Base-by-base conservation (phyloP, 2,797 vertebrate species). In the Peromyscus melanophrys region DNA sequence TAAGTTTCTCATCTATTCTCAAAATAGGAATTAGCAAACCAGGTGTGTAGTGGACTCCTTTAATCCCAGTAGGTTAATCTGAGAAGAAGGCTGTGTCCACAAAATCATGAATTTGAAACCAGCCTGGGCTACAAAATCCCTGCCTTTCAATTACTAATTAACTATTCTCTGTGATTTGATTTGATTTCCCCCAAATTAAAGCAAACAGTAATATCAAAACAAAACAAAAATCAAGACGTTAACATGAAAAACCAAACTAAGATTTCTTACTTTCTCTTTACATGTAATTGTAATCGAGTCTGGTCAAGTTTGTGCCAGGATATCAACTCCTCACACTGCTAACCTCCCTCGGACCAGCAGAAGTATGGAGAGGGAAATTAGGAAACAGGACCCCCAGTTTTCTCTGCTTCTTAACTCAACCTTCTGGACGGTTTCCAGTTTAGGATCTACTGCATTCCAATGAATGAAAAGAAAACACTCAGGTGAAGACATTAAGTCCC, bases 211-310 rank as follows among this genome's bases (percentile, higher is more conserved):
- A 46, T 46, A 76, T 31, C 46, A 61, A 59, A 59, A 37, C 80
- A 82, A 55, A 52, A 75, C 40, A 40, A 10, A 37, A 40, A 82
- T 40, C 31, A 86, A 93, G 75, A 93, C 92, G 78, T 80, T 49
- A 86, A 57, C 63, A 65, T 43, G 55, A 88, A 77, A 95, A 87
- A 78, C 4, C 25, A 67, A 65, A 71, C 34, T 63, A 59, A 9
- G 25, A 78, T 78, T 89, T 96, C 76, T 95, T 81, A 49, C 92
- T 76, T 92, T 91, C 73, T 75, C 65, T 37, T 43, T n/a, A 31
- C 31, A 57, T 46, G 16, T 43, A 89, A 83, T 90, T 89, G 67
- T 34, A 69, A 82, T 43, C 61, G 31, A 75, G 63, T 77, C 4
- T 65, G 76, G 63, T 31, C 57, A 55, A 83, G 52, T 67, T 88